Conservation (phyloP, 2,113 vertebrate species). For the Axis porcinus region DNA sequence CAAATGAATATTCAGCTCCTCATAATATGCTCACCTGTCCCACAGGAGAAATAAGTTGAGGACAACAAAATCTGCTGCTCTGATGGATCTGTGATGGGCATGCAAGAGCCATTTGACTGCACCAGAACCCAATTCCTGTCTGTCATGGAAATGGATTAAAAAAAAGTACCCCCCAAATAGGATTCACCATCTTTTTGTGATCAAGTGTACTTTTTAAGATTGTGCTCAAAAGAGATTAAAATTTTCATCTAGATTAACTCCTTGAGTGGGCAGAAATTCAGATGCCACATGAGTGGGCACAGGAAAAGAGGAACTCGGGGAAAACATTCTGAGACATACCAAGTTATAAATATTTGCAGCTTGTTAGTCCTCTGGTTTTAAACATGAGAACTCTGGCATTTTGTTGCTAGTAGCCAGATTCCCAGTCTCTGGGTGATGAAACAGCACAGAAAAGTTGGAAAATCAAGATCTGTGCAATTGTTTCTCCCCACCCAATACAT, state of each 20-base stretch:
- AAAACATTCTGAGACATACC: not conserved
- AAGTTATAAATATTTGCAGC: not conserved
- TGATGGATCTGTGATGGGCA: not conserved
- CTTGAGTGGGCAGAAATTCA: constrained; percentile 6
- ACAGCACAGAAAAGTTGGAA: not conserved
- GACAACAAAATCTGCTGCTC: not conserved
- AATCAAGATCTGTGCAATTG: not conserved
- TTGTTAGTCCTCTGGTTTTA: not conserved
- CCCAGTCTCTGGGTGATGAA: not conserved
- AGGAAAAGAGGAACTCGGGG: not conserved
- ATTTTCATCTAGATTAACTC: not conserved
- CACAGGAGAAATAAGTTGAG: not conserved
- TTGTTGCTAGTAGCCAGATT: not conserved
- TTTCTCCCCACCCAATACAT: not conserved
- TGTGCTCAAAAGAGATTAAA: not conserved
- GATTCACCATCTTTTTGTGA: not conserved
- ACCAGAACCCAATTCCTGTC: not conserved
- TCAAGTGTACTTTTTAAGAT: not conserved
- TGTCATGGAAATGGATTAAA: not conserved
- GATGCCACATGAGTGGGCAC: not conserved
- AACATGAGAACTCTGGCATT: not conserved
- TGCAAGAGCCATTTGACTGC: not conserved
- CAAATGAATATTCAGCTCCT: not conserved
- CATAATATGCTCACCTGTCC: not conserved
- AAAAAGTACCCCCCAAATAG: not conserved